Evolutionary conservation across 2,888 invertebrate genomes (phyloP), one percentile per base, ranked within the genome.

Genomic region (Bombylius discolor): DNA sequence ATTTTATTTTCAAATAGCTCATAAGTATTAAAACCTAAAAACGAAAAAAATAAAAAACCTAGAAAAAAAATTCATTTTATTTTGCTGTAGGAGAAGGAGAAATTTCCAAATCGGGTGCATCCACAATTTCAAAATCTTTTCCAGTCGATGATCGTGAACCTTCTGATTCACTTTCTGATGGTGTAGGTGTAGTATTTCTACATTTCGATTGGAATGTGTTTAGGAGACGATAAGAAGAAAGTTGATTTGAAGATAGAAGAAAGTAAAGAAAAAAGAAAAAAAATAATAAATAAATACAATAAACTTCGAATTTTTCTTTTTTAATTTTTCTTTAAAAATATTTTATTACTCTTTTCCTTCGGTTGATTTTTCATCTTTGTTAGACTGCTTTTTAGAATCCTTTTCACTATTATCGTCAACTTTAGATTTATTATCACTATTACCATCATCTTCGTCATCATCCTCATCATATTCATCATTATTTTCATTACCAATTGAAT

Each of bases 91-190:
- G 23, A 23, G 23, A 23, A 36, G 36, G 36, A 36, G 6, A 1
- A 36, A 8, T 70, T 59, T 81, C 82, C 44, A 83, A 69, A 65
- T 85, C 85, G 23, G 78, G 82, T 39, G 81, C 80, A 66, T 89
- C 88, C 53, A 92, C 84, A 69, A 91, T 89, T 76, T 91, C 92
- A 72, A 91, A 91, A 77, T 92, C 91, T 65, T 86, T 83, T 63
- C 87, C 90, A 1, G 87, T 87, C 62, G 87, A 87, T 13, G 88
- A 88, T 55, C 87, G 81, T 64, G 87, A 87, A 66, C 82, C 81
- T 70, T 87, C 88, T 3, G 87, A 87, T 65, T 91, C 91, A 13
- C 89, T 89, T 68, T 89, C 90, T 0, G 88, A 88, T 59, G 77
- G 65, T 49, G 68, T 68, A 47, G 62, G 65, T 49, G 68, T 68